Evolutionary conservation across 2,113 vertebrate species (phyloP), one percentile per base, ranked within the genome.

Genomic region (Calyptommatus sinebrachiatus): DNA sequence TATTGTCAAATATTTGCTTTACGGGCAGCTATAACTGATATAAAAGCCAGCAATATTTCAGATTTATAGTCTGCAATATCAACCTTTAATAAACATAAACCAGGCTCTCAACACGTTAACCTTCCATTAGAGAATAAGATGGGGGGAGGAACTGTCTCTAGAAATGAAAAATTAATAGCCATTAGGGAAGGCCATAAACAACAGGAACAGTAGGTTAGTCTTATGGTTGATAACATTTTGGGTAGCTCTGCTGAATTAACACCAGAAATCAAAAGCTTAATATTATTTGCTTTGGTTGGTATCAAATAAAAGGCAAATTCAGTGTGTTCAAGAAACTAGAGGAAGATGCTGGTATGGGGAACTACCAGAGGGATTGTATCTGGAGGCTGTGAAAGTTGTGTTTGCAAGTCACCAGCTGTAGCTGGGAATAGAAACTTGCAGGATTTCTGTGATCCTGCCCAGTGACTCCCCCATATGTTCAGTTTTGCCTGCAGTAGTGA

Each of bases 1-100:
- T 28, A 35, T 89, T 92, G 81, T 88, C 93, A 86, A 93, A 88
- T 92, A 92, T 93, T 95, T 92, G 89, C 76, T 94, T 94, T 94
- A 94, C 87, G 84, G 87, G 87, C 82, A 87, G 67, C 70, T 69
- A 86, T 76, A 84, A 92, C 81, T 83, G 74, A 71, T 88, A 72
- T 81, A 68, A 78, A 90, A 91, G 76, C 75, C 77, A 84, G 71
- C 61, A 86, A 87, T 86, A 80, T 89, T 91, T 92, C 91, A 79
- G 91, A 48, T 71, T 92, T 87, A 84, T 61, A 85, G 76, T 88
- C 89, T 91, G 88, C 91, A 89, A 83, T 82, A 86, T 90, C 88
- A 92, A 46, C 76, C 57, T 62, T 73, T 85, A 89, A 87, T 76
- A 83, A 88, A 88, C 41, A 76, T 91, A 91, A 94, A 92, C 90